Evolutionary conservation across 2,888 invertebrate species (phyloP).

Genomic region (Sialis lutaria): DNA sequence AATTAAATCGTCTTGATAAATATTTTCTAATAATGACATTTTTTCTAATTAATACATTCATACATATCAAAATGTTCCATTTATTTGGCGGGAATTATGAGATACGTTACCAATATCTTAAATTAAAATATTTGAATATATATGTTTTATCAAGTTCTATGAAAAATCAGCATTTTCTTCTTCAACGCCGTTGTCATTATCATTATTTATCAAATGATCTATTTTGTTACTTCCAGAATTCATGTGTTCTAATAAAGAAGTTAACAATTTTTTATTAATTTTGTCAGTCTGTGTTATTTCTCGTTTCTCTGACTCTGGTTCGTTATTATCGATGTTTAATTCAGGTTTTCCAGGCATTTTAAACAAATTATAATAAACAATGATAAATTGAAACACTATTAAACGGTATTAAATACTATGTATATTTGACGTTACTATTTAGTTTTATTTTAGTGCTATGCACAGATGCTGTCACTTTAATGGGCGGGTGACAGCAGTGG

Average conservation of each 20-base stretch:
- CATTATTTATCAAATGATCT: conserved; percentile 5
- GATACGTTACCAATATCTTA: conserved; percentile 7
- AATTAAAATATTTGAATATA: conserved; percentile 4
- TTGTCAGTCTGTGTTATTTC: conserved; percentile 45
- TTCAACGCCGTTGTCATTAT: background rate
- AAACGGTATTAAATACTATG: too few species aligned
- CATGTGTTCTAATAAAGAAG: conserved; percentile 41
- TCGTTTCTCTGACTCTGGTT: conserved; percentile 13
- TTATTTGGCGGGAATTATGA: background rate
- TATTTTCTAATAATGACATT: conserved; percentile 14
- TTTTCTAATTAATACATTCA: background rate
- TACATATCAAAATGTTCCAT: background rate
- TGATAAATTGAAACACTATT: too few species aligned
- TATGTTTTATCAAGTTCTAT: conserved; percentile 5
- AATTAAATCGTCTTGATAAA: conserved; percentile 9
- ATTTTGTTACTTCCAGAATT: conserved; percentile 18
- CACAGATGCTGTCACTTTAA: too few species aligned
- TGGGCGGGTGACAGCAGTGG: too few species aligned
- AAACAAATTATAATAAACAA: background rate
- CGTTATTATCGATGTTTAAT: background rate
- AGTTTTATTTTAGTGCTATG: too few species aligned
- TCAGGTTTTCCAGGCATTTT: conserved; percentile 1
- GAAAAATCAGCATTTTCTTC: conserved; percentile 7
- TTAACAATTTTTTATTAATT: conserved; percentile 44
- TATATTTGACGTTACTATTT: too few species aligned